A percentile compares a stretch with the other conserved stretches of the same genome.
These are phyloP conservation scores for Clarias gariepinus DNA, from an alignment of 2,113 vertebrate genomes.

Conservation along the genomic window DNA sequence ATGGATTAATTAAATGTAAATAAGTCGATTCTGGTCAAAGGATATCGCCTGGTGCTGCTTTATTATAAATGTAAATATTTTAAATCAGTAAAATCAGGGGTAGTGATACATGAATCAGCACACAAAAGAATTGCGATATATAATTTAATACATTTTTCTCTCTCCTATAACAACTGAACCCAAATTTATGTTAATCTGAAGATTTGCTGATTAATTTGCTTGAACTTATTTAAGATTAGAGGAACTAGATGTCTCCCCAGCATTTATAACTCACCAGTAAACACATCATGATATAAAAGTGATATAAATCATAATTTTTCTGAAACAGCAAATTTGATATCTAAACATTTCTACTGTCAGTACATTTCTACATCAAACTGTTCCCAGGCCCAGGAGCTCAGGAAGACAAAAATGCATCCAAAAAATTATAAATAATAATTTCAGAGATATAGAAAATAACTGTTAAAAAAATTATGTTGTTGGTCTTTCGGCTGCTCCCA, in stretches of 20 bases:
- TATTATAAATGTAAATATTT: too few species aligned
- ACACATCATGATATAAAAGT: neutral
- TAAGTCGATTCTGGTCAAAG: too few species aligned
- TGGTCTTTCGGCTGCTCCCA: too few species aligned
- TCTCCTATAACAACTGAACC: neutral
- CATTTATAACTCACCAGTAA: neutral
- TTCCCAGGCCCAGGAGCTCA: neutral
- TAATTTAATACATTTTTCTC: too few species aligned
- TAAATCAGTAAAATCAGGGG: too few species aligned
- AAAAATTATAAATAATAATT: neutral
- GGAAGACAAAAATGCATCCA: neutral
- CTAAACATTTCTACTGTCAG: neutral
- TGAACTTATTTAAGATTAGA: neutral
- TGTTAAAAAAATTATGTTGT: too few species aligned
- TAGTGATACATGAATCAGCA: too few species aligned
- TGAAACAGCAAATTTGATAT: neutral
- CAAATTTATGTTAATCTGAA: neutral
- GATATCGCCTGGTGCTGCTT: too few species aligned
- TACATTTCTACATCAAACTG: neutral
- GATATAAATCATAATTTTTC: neutral
- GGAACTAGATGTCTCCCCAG: neutral
- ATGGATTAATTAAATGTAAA: too few species aligned
- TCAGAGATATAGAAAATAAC: neutral
- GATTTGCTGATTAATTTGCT: neutral
- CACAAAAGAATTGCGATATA: too few species aligned